Evolutionary conservation across 2,113 vertebrate species (phyloP), one percentile per base, ranked within the genome.

Genomic region (Sphaerodactylus townsendi): DNA sequence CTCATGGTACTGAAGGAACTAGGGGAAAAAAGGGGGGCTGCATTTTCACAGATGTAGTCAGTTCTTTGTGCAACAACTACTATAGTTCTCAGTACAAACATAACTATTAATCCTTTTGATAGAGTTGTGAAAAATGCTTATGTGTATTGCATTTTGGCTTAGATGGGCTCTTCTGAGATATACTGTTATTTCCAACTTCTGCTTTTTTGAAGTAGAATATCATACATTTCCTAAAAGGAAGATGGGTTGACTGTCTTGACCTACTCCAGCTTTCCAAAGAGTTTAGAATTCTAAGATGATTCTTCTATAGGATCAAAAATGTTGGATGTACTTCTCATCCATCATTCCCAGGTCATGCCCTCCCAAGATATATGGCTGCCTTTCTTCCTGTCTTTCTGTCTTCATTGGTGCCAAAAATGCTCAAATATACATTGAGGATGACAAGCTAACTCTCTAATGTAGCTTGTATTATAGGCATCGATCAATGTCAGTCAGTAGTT

Each of bases 241-340:
- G 72, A 77, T 80, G 39, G 8, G 19, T 4, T 77, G 62, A n/a
- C 59, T 77, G 35, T 23, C 7, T 17, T 41, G 74, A 39, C 19
- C 23, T 78, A 5, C 71, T 79, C 5, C 69, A 73, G 74, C 19
- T 72, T 50, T 48, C 41, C 73, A 69, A 17, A 79, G 65, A 37
- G 0, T 0, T 1, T 41, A 50, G 48, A 85, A 68, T 9, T 59
- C 23, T 6, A 53, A 15, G 50, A 53, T 46, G 39, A 72, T 41
- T 50, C 64, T 37, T 79, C 78, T 56, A 80, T 78, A 71, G 75
- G 85, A 35, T 17, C 14, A 35, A 37, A 88, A 85, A n/a, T 76
- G 1, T 64, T 88, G 50, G 21, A 37, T 81, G 3, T 10, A 15
- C 53, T 5, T 7, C 78, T 14, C 5, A 25, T 30, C 46, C 15